phyloP scores from a whole-genome alignment of 2,888 invertebrate genomes.

The Corbicula japonica region DNA sequence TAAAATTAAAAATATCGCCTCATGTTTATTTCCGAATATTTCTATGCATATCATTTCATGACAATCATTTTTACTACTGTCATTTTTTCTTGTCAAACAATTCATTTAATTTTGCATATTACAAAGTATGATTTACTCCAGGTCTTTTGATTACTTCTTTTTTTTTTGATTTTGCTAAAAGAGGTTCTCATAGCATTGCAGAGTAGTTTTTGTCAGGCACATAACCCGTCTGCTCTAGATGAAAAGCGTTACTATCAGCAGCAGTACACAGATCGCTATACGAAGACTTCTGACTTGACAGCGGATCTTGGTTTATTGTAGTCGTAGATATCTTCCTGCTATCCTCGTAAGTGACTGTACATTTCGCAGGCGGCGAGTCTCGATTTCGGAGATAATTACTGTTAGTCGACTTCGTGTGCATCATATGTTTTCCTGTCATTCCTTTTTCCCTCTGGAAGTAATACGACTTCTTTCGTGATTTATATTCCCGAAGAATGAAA shows the following conservation, averaged over 20 bases:
- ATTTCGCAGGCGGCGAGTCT: constrained; percentile 44
- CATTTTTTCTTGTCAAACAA: no score
- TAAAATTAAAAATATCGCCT: no score
- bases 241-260: constrained; percentile 31
- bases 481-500: not conserved
- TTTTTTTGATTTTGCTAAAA: no score
- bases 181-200: constrained; percentile 20
- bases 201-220: constrained; percentile 24
- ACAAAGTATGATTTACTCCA: no score
- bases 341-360: constrained; percentile 44
- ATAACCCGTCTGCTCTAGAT: constrained; percentile 15
- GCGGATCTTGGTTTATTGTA: constrained; percentile 25
- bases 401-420: not conserved
- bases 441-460: constrained; percentile 3
- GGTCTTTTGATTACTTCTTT: no score
- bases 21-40: no score
- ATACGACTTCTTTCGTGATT: constrained; percentile 6
- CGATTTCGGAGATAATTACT: not conserved
- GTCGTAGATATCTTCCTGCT: constrained; percentile 28
- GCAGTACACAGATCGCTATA: constrained; percentile 53
- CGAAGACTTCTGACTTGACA: constrained; percentile 42
- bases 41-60: no score
- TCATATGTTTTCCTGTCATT: not conserved
- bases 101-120: no score
- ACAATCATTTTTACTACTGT: no score